Evolutionary conservation across 2,888 invertebrate genomes (phyloP).

Genomic region (Silvanus unidentatus): DNA sequence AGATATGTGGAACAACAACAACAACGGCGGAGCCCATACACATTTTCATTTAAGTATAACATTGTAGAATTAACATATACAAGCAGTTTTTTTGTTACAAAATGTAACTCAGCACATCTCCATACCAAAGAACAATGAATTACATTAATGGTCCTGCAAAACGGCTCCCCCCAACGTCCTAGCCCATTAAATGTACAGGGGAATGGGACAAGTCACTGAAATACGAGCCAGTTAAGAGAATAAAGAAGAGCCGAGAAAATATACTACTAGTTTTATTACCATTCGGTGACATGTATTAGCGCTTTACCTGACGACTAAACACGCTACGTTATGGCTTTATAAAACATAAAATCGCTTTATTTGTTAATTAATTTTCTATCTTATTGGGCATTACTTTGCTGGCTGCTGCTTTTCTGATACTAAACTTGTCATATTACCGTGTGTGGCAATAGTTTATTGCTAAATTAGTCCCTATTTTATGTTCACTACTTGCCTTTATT

Average conservation of each 20-base stretch:
- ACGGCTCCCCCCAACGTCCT: constrained; percentile 42
- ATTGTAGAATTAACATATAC: constrained; percentile 30
- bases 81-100: constrained; percentile 20
- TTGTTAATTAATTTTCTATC: constrained; percentile 44
- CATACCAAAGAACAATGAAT: constrained; percentile 41
- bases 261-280: constrained; percentile 44
- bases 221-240: constrained; percentile 46
- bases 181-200: constrained; percentile 43
- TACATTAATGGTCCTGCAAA: constrained; percentile 44
- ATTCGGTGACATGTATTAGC: constrained; percentile 43
- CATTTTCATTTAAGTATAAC: not conserved
- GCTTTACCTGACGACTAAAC: constrained; percentile 41
- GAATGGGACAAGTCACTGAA: constrained; percentile 44
- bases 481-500: no score
- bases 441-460: constrained; percentile 7
- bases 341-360: constrained; percentile 44
- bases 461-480: not conserved
- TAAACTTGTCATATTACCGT: constrained; percentile 8
- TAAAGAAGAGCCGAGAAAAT: constrained; percentile 43
- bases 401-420: constrained; percentile 7
- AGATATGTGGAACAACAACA: no score
- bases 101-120: constrained; percentile 21
- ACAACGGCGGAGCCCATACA: no score
- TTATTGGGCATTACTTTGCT: constrained; percentile 32
- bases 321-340: constrained; percentile 38